Base-by-base conservation (phyloP, 2,797 vertebrate species). In the Channallabes apus region DNA sequence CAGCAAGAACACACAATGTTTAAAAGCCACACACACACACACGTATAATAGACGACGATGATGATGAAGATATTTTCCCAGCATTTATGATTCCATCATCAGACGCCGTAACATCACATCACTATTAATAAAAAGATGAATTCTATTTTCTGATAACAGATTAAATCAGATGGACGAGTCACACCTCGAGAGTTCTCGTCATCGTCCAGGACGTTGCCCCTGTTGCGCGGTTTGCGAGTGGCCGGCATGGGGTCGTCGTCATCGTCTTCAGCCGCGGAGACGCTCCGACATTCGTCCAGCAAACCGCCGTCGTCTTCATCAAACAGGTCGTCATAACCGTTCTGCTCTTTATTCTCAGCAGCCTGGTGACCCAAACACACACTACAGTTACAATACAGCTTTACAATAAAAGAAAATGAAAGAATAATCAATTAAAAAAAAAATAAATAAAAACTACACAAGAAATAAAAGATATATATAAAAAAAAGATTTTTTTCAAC, bases 151-250 rank as follows among this genome's bases (percentile, higher is more conserved):
- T 71, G 38, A n/a, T 46, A 54, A 27, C 7, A 0, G 41, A 78
- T 77, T 6, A n/a, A 8, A 24, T 79, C 58, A 41, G 58, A 9
- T 3, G 17, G 9, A 56, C 0, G 20, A 14, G 73, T 77, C 93
- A 87, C 94, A 99, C 98, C 98, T 84, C 94, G 87, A 1, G 97
- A 98, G 91, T 97, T 97, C 61, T 99, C 97, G 80, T 99, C 96
- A 24, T 97, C 97, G 24, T 97, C 96, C 76, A 98, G 91, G 80
- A 97, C 82, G 0, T 94, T 90, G 14, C 90, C 93, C 88, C 94
- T 92, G 89, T 94, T 94, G 91, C 94, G 95, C 24, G 88, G 86
- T 32, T 89, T 93, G 85, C 95, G 94, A 0, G 96, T 94, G 0
- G 93, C 87, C 0, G 95, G 93, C 90, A 94, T 81, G 54, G 96